Evolutionary conservation across 2,797 vertebrate genomes (phyloP), one percentile per base, ranked within the genome.

Genomic region (Nyctalus aviator): DNA sequence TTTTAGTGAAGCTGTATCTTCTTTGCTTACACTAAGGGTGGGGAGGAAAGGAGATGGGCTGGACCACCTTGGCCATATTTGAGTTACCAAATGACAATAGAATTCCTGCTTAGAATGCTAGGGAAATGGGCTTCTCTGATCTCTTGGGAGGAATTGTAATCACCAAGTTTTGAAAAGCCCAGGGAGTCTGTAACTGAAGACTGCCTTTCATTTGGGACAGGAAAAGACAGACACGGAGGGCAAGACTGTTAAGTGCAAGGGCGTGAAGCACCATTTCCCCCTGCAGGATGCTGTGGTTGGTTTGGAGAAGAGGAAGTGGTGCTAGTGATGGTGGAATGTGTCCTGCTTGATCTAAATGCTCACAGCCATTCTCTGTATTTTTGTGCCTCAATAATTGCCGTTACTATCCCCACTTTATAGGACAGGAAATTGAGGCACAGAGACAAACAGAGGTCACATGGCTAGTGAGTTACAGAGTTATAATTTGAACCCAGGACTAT

Each of bases 101-200:
- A 94, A 96, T 97, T 97, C 94, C 96, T 96, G 83, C 94, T 94
- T 94, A 88, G 88, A 88, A 94, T 96, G 94, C 81, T 84, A 91
- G 89, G 95, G 96, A 97, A 97, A 95, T 96, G 91, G 87, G 66
- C 82, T 95, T 97, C 95, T 97, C 94, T 96, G 94, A 94, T 94
- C 96, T 96, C 96, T 66, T 93, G 95, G 96, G 96, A 97, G 96
- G 96, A 97, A 96, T 85, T 95, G 93, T 92, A 97, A 96, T 97
- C 84, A 97, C 50, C 81, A 89, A 82, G 87, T 94, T 95, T 94
- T 95, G 93, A 97, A 97, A 97, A 96, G 94, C 81, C 84, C 57
- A 84, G 91, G 81, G 95, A 94, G 83, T 93, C 79, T 90, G 30
- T 86, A 92, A 94, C 83, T 82, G 95, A 89, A 73, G 89, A 84